Percentiles rank a stretch among this genome's conserved stretches.
phyloP scores from a whole-genome alignment of 2,888 invertebrate genomes.

The Cerceris rybyensis region DNA sequence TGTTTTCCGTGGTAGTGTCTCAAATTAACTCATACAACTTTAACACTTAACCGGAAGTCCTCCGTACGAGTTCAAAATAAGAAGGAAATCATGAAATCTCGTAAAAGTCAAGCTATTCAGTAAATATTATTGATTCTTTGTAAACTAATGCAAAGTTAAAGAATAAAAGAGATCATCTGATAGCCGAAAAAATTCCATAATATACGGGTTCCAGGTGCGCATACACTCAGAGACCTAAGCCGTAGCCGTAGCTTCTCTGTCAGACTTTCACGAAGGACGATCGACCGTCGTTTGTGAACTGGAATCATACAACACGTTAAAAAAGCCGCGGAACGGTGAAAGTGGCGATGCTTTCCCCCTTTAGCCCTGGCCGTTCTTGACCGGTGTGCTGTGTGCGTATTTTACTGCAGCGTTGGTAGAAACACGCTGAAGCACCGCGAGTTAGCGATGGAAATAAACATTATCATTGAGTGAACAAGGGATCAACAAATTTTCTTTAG shows the following conservation, averaged over 20 bases:
- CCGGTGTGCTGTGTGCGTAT: conserved; percentile 25
- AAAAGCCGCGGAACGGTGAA: conserved; percentile 39
- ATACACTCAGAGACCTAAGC: background rate
- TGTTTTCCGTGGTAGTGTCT: too few species aligned
- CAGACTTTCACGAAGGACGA: conserved; percentile 48
- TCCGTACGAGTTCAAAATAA: too few species aligned
- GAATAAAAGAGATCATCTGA: background rate
- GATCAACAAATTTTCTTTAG: background rate
- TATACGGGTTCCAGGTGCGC: background rate
- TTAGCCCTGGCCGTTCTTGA: conserved; percentile 35
- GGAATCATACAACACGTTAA: conserved; percentile 19
- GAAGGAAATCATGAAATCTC: too few species aligned
- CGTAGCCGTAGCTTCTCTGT: conserved; percentile 9
- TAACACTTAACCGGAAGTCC: too few species aligned
- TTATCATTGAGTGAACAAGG: conserved; percentile 14
- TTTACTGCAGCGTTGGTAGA: conserved; percentile 23
- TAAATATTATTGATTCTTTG: background rate
- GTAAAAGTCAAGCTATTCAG: too few species aligned
- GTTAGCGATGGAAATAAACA: conserved; percentile 20
- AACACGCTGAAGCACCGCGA: conserved; percentile 20
- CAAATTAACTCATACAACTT: too few species aligned
- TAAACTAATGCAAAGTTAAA: background rate
- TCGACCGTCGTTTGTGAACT: conserved; percentile 9
- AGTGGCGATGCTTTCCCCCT: conserved; percentile 42
- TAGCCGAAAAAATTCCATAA: conserved; percentile 9